Evolutionary conservation across 1,140 invertebrate species (phyloP), one percentile per base, ranked within the genome.

Genomic region (Ceratina japonica): DNA sequence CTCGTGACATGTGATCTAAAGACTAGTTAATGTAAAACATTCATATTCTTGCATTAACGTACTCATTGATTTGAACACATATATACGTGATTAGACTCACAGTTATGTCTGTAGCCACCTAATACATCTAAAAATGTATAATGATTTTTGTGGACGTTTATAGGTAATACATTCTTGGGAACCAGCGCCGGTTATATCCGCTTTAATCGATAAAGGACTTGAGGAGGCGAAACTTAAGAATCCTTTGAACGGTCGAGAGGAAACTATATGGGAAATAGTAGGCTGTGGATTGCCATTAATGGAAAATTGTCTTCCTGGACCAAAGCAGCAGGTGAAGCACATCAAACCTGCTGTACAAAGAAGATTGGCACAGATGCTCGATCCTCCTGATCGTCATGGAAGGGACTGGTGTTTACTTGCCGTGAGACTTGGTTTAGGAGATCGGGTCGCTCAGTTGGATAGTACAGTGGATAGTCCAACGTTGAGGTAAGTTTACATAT

Each of bases 341-440:
- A 90, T 92, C 20, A 92, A 91, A 75, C 88, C 93, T 52, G 91
- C 93, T 54, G 90, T 93, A 64, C 92, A 93, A 81, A 92, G 94
- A 80, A 91, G 92, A 86, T 85, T 95, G 4, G 94, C 95, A 70
- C 91, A 94, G 27, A 90, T 96, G 70, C 91, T 98, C 16, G 97
- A 98, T 92, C 96, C 96, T 1, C 94, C 95, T 10, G 96, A 97
- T 89, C 93, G 94, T 3, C 95, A 97, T 87, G 97, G 97, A 15
- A 93, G 95, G 80, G 97, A 97, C 89, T 97, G 97, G 97, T 97
- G 96, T 89, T 92, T 97, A 72, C 89, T 97, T 44, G 96, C 96
- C 5, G 94, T 97, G 1, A 93, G 95, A 77, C 90, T 97, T 44
- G 96, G 96, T 27, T 91, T 92, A 44, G 91, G 90, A 7, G 92